phyloP scores from a whole-genome alignment of 2,113 vertebrate species.

The Salvator merianae region DNA sequence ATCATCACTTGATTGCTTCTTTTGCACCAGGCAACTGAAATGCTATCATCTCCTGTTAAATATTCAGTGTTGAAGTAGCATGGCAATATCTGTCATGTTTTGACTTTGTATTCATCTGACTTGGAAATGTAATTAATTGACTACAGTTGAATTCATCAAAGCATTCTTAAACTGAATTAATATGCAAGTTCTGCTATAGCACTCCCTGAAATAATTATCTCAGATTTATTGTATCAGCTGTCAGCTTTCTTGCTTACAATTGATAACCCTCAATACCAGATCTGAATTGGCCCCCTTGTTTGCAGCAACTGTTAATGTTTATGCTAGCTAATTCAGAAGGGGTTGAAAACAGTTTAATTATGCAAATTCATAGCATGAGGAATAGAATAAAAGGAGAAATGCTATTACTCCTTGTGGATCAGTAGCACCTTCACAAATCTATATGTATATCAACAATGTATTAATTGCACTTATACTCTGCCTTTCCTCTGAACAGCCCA shows the following conservation, averaged over 20 bases:
- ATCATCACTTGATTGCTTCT: slow-evolving; percentile 68
- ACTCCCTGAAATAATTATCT: slow-evolving; percentile 60
- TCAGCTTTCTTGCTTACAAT: slow-evolving; percentile 35
- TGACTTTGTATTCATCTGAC: slow-evolving; percentile 60
- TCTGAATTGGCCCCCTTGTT: slow-evolving; percentile 55
- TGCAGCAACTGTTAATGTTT: slow-evolving; percentile 66
- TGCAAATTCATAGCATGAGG: background rate
- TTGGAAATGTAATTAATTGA: slow-evolving; percentile 71
- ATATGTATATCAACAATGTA: slow-evolving; percentile 30
- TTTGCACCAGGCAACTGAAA: slow-evolving; percentile 56
- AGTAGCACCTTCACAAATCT: background rate
- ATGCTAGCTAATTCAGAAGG: slow-evolving; percentile 62
- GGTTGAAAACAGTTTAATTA: slow-evolving; percentile 44
- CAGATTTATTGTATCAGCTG: slow-evolving; percentile 52
- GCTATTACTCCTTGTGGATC: slow-evolving; percentile 50
- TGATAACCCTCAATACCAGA: slow-evolving; percentile 19
- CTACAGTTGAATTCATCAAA: slow-evolving; percentile 67
- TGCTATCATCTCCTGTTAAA: slow-evolving; percentile 50
- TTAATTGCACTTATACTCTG: no score
- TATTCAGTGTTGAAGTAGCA: slow-evolving; percentile 55
- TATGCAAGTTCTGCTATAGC: slow-evolving; percentile 48
- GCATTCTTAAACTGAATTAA: slow-evolving; percentile 64
- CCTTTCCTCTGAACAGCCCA: no score
- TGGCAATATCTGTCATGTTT: slow-evolving; percentile 43
- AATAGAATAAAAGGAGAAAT: slow-evolving; percentile 8